These are phyloP conservation scores for Magallana gigas DNA, from an alignment of 1,140 invertebrate species.

Conservation along the genomic window DNA sequence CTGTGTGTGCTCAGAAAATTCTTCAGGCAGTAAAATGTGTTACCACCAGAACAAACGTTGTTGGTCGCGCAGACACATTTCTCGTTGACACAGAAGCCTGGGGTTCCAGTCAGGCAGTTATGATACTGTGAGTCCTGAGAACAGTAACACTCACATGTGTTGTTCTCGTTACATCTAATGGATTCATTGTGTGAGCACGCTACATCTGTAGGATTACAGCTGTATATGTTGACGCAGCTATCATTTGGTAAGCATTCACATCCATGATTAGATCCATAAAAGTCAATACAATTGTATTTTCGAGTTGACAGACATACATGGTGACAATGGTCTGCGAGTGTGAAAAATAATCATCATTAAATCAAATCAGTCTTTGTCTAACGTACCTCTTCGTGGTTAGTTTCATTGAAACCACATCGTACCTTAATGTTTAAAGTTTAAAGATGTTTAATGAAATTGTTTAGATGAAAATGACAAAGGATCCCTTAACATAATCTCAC, in stretches of 20 bases:
- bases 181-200: neutral
- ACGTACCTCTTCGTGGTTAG: no score
- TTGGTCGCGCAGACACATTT: neutral
- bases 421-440: no score
- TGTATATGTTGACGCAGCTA: neutral
- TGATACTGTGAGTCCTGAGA: neutral
- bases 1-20: neutral
- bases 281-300: neutral
- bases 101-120: neutral
- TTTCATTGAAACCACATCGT: no score
- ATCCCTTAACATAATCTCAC: no score
- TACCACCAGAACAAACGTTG: neutral
- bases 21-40: neutral
- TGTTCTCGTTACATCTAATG: neutral
- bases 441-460: no score
- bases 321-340: neutral
- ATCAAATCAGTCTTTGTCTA: no score
- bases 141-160: slow-evolving; percentile 1
- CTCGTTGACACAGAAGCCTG: no score
- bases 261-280: neutral
- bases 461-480: no score
- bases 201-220: neutral
- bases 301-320: neutral
- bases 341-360: no score
- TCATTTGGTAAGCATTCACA: neutral